Percentiles rank a stretch among this genome's conserved stretches.
phyloP scores from a whole-genome alignment of 2,888 invertebrate species.

The Vesta saturnalis region DNA sequence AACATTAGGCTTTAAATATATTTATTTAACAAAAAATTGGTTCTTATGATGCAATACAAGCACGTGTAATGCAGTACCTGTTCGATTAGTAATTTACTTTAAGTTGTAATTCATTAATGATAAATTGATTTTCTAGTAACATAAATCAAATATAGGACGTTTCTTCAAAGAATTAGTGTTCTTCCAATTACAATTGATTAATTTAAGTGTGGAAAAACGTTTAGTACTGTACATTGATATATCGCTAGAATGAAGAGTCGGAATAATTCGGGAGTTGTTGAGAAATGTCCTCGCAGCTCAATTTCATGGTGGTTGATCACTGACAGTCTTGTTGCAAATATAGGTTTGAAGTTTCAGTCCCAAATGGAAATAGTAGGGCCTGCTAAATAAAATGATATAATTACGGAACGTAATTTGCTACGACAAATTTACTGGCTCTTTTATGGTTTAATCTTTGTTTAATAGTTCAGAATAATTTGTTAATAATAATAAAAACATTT shows the following conservation, averaged over 20 bases:
- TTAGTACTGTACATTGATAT: slow-evolving; percentile 5
- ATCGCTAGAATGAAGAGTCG: background rate
- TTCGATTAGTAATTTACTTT: background rate
- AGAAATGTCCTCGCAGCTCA: slow-evolving; percentile 22
- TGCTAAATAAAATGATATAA: background rate
- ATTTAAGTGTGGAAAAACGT: background rate
- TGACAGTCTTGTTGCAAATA: slow-evolving; percentile 14
- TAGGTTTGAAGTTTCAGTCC: slow-evolving; percentile 7
- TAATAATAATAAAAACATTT: too few species aligned
- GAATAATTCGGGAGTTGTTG: background rate
- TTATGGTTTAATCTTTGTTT: too few species aligned
- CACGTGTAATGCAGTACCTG: background rate
- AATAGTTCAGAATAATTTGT: too few species aligned
- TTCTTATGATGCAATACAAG: too few species aligned
- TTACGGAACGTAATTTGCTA: background rate
- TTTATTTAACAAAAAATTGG: too few species aligned
- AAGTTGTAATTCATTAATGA: slow-evolving; percentile 1
- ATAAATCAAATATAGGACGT: slow-evolving; percentile 1
- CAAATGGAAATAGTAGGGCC: background rate
- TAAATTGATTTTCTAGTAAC: slow-evolving; percentile 1
- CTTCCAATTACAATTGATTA: background rate
- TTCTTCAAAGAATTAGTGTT: background rate
- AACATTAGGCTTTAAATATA: too few species aligned
- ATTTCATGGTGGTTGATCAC: slow-evolving; percentile 30
- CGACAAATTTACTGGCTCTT: too few species aligned